phyloP scores from a whole-genome alignment of 92 coral and sea anemone genomes.

The Heteractis magnifica region DNA sequence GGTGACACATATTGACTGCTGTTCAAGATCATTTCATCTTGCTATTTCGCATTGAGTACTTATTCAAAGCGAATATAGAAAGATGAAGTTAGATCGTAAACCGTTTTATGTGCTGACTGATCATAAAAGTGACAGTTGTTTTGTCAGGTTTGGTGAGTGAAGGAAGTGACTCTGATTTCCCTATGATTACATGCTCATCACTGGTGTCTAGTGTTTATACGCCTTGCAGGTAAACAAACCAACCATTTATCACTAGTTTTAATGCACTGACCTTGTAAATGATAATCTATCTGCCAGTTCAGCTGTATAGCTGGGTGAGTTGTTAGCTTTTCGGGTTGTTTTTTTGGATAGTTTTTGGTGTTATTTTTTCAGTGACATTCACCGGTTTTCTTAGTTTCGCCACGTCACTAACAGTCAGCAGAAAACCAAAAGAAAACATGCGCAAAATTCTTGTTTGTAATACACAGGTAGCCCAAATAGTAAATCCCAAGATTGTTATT shows the following conservation, averaged over 20 bases:
- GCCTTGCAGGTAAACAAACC: neutral
- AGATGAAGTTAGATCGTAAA: no score
- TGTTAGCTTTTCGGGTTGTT: neutral
- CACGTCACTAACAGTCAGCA: constrained; percentile 39
- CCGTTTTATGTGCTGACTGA: no score
- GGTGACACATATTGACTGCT: no score
- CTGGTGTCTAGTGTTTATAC: neutral
- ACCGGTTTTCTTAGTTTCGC: constrained; percentile 30
- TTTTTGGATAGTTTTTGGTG: neutral
- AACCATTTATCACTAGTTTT: neutral
- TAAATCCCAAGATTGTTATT: neutral
- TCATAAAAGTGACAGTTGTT: no score
- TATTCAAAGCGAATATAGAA: no score
- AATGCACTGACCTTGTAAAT: neutral
- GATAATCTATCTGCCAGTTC: neutral
- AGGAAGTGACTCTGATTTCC: neutral
- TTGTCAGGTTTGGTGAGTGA: neutral
- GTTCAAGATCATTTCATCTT: no score
- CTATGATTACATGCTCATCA: neutral
- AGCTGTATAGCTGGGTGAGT: neutral
- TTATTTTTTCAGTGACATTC: constrained; percentile 6
- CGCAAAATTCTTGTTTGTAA: neutral
- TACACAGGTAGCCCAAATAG: neutral
- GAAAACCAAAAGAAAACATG: constrained; percentile 8
- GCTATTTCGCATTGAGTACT: no score